phyloP scores from a whole-genome alignment of 2,797 vertebrate species.

The Mormyrus proboscirostris region DNA sequence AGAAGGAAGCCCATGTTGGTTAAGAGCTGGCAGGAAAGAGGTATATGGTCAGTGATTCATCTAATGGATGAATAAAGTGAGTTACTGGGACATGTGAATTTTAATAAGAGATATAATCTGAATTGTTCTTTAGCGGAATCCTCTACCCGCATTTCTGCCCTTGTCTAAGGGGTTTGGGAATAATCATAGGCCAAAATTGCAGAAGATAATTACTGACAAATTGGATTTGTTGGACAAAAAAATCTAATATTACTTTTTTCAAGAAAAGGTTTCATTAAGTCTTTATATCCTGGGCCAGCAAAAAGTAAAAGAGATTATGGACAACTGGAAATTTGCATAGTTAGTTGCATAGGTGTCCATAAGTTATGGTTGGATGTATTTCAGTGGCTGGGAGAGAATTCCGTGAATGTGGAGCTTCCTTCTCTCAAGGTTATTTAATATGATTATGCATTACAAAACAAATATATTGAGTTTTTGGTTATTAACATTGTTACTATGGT shows the following conservation, averaged over 20 bases:
- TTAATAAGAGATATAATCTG: neutral
- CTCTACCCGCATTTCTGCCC: neutral
- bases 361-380: too few relatives aligned
- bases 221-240: neutral
- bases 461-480: neutral
- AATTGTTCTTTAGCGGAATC: neutral
- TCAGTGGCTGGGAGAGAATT: too few relatives aligned
- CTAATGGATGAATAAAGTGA: neutral
- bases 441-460: neutral
- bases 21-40: neutral
- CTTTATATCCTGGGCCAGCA: too few relatives aligned
- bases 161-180: neutral
- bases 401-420: too few relatives aligned
- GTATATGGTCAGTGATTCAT: conserved; percentile 3
- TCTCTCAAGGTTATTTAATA: neutral
- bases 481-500: neutral
- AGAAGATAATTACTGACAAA: neutral
- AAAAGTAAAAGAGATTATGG: too few relatives aligned
- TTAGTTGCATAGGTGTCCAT: too few relatives aligned
- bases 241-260: too few relatives aligned
- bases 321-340: too few relatives aligned
- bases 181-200: neutral
- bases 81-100: neutral
- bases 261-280: too few relatives aligned
- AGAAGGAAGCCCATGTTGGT: neutral